A percentile compares a stretch with the other conserved stretches of the same genome.
Evolutionary conservation across 2,888 invertebrate species (phyloP).

Genomic region (Acanthopleura granulata): DNA sequence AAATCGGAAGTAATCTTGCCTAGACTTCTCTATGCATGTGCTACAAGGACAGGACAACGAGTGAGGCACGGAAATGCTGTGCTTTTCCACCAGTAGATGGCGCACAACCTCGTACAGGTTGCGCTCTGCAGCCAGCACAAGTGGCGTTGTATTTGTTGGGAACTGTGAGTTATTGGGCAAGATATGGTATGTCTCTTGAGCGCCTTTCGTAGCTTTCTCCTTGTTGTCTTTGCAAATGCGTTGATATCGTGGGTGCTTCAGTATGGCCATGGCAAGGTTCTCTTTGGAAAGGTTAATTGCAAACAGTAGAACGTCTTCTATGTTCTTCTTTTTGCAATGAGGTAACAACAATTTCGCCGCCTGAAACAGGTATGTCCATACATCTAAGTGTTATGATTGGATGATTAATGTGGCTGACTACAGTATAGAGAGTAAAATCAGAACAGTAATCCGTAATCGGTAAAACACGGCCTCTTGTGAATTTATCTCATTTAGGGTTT

Average conservation of each 20-base stretch:
- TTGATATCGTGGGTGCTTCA: background rate
- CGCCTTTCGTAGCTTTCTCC: background rate
- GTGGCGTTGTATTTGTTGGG: conserved; percentile 11
- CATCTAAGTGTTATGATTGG: too few species aligned
- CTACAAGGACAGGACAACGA: background rate
- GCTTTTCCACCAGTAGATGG: background rate
- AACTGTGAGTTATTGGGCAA: conserved; percentile 1
- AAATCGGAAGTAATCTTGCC: conserved; percentile 9
- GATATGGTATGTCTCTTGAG: background rate
- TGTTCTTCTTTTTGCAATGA: background rate
- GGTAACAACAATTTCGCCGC: conserved; percentile 1
- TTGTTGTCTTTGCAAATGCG: background rate
- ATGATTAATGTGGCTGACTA: too few species aligned
- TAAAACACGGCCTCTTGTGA: too few species aligned
- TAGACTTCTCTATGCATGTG: background rate
- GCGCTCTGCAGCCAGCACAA: background rate
- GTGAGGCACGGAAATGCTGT: conserved; percentile 2
- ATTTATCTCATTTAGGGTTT: too few species aligned
- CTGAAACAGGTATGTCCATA: background rate
- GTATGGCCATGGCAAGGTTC: background rate
- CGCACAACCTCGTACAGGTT: conserved; percentile 17
- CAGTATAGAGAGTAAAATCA: too few species aligned
- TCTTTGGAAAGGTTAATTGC: background rate
- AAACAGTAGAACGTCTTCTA: background rate
- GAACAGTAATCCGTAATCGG: too few species aligned